Base-by-base conservation (phyloP, 2,113 vertebrate species). In the Anolis carolinensis region DNA sequence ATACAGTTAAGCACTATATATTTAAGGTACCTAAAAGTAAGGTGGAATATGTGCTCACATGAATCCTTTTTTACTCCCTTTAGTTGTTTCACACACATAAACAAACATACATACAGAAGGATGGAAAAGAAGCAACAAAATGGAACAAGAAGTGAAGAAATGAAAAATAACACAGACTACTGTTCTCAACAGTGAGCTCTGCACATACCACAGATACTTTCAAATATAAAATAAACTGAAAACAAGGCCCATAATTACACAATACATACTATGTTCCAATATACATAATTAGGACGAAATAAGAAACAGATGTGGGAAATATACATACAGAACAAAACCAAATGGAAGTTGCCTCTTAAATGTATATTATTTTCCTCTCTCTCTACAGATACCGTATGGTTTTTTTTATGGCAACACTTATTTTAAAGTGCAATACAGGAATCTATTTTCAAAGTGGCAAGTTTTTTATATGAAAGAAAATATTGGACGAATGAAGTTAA, bases 391-490 rank as follows among this genome's bases (percentile, higher is more conserved):
- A n/a, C n/a, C n/a, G n/a, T n/a, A 59, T 59, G 21, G 11, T 32
- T 79, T 75, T 85, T 32, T 3, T 70, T 76, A 32, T 23, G 9
- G 4, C 82, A 89, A 70, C 71, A 0, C n/a, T 70, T 89, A 32
- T 44, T 87, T 71, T 50, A 83, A 78, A 76, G 67, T 86, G 8
- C 27, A 71, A 71, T 62, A 81, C 2, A 30, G 20, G n/a, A 34
- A 87, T 25, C n/a, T 88, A 82, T 86, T 44, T 83, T 68, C 36
- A 20, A 21, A 76, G 79, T 84, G 2, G 14, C 2, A 87, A 85
- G 10, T 74, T 77, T 81, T 27, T 81, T 81, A 74, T 81, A 82
- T 65, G 85, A 89, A 82, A 82, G 70, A 84, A 79, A 89, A 90
- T 87, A 86, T 65, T 75, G 50, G 59, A 32, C 21, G 83, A 86